These are phyloP conservation scores for Columba livia DNA, from an alignment of 2,113 vertebrate species.

Conservation along the genomic window DNA sequence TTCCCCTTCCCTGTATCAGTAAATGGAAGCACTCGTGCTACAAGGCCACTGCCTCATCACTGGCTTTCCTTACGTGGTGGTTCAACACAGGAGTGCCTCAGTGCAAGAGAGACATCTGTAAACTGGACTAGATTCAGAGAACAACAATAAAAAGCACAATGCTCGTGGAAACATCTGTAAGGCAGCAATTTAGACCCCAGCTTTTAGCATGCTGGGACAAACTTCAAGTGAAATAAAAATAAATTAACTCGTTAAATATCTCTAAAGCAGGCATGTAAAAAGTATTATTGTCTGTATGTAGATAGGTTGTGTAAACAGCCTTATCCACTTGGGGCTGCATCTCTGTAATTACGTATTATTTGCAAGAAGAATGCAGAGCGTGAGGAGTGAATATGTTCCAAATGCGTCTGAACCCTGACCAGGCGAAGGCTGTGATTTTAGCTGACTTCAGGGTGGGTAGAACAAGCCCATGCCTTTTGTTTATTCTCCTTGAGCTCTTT, in stretches of 20 bases:
- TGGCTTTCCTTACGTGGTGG: neutral
- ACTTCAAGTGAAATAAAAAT: constrained; percentile 17
- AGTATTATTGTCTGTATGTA: neutral
- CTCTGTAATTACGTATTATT: neutral
- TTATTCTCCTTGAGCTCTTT: constrained; percentile 1
- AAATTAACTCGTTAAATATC: constrained; percentile 29
- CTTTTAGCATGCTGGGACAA: constrained; percentile 16
- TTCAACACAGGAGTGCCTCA: neutral
- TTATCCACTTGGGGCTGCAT: neutral
- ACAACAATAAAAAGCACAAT: neutral
- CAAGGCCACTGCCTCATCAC: accelerated
- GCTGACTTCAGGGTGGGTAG: neutral
- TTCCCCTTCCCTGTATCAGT: neutral
- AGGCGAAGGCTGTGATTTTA: neutral
- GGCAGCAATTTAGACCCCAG: neutral
- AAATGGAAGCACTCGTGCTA: neutral
- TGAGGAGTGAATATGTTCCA: constrained; percentile 23
- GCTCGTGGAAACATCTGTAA: constrained; percentile 17
- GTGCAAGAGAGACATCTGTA: neutral
- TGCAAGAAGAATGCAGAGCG: neutral
- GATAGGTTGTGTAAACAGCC: neutral
- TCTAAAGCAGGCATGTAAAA: neutral
- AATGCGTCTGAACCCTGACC: neutral
- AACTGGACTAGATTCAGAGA: neutral
- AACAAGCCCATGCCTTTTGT: constrained; percentile 7